Evolutionary conservation across 2,113 vertebrate genomes (phyloP), one percentile per base, ranked within the genome.

Genomic region (Pongo pygmaeus): DNA sequence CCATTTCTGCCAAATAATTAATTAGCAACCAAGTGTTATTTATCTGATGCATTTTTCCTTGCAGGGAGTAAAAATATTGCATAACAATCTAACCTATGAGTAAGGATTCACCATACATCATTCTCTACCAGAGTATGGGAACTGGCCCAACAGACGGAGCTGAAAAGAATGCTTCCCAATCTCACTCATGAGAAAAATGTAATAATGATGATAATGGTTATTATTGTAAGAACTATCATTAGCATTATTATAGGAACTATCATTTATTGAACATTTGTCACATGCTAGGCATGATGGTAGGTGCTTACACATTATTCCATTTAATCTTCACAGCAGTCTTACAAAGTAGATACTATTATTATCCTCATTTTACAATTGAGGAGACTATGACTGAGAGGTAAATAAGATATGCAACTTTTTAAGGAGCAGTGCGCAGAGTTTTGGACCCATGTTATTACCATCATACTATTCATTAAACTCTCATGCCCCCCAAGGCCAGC

Each of bases 261-360:
- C 38, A 8, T 27, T 74, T 86, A 83, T 35, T 17, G 43, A 50
- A 48, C 22, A 23, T 40, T 87, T 86, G 59, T 78, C 89, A 61
- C 40, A 12, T 2, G n/a, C n/a, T 83, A 72, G 77, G 75, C 35
- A 61, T 6, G 69, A 93, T 57, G 55, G 61, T 84, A 64, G 64
- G 18, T 40, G 40, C 48, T 93, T 89, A 50, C 0, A 2, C 61
- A 43, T 84, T 70, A 50, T 80, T 35, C 27, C 57, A 80, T n/a
- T 92, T 95, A 84, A 96, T 94, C 59, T 46, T 94, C 79, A 83
- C 61, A 92, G 92, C 13, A 52, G 75, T 57, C 70, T 89, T 72
- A 57, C 4, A 52, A 92, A 83, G 70, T 3, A 67, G 50, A 81
- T 64, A 50, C 74, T 89, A 89, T 84, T 50, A 93, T 91, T 46